phyloP scores from a whole-genome alignment of 2,888 invertebrate species.

The Sphaerophoria rueppellii region DNA sequence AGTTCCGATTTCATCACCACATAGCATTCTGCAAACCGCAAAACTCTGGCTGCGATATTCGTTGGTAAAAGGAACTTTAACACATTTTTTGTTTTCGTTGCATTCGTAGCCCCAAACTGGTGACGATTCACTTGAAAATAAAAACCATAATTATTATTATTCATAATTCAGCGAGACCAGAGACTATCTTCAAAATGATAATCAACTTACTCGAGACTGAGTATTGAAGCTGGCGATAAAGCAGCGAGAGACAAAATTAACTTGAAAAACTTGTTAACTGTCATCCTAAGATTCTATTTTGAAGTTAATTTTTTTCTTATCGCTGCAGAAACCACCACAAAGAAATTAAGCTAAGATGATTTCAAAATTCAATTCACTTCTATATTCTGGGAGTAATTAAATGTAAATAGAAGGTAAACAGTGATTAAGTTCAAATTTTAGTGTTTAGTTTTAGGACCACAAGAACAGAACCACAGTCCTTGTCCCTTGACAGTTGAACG shows the following conservation, averaged over 20 bases:
- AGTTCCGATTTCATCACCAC: conserved; percentile 81
- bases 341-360: too few species aligned
- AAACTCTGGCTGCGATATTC: conserved; percentile 75
- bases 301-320: not conserved
- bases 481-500: not conserved
- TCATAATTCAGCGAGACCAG: not conserved
- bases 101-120: conserved; percentile 74
- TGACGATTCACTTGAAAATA: conserved; percentile 10
- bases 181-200: not conserved
- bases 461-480: not conserved
- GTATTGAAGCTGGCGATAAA: not conserved
- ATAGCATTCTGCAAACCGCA: conserved; percentile 81
- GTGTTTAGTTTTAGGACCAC: too few species aligned
- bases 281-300: not conserved
- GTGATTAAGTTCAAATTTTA: too few species aligned
- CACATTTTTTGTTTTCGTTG: conserved; percentile 64
- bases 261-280: conserved; percentile 32
- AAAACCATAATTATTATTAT: not conserved
- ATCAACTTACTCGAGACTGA: conserved; percentile 22
- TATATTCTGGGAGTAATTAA: too few species aligned
- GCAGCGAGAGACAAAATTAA: conserved; percentile 14
- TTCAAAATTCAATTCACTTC: too few species aligned
- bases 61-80: conserved; percentile 68
- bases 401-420: too few species aligned
- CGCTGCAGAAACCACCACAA: too few species aligned